Conservation (phyloP, 1,140 invertebrate genomes). For the Platyura marginata region DNA sequence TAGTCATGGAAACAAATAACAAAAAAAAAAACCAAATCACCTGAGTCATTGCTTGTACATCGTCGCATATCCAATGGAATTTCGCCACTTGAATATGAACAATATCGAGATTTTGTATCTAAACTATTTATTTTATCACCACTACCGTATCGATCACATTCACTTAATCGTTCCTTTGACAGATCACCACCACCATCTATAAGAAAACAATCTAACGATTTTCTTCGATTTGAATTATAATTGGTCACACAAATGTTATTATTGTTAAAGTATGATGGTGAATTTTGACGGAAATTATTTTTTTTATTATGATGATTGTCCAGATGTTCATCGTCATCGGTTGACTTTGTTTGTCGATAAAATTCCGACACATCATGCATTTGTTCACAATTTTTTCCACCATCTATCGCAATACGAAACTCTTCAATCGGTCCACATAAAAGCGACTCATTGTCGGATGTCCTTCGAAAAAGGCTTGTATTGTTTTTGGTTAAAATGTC, state of each 20-base stretch:
- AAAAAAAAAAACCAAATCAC: too few species aligned
- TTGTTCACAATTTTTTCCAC: too few species aligned
- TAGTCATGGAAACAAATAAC: too few species aligned
- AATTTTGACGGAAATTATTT: too few species aligned
- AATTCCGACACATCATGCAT: not conserved
- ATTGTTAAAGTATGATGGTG: not conserved
- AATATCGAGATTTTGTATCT: not conserved
- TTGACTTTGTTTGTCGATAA: not conserved
- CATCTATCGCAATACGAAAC: too few species aligned
- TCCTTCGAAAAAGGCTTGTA: constrained; percentile 5
- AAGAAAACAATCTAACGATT: constrained; percentile 4
- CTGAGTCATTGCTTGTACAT: constrained; percentile 22
- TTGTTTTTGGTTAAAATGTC: constrained; percentile 44
- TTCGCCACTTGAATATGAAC: not conserved
- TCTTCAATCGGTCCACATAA: too few species aligned
- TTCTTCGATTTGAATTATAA: constrained; percentile 8
- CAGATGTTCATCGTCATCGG: too few species aligned
- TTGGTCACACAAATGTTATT: constrained; percentile 10
- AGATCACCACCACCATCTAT: not conserved
- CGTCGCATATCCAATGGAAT: constrained; percentile 21
- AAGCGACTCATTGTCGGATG: not conserved
- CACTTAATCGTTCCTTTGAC: too few species aligned
- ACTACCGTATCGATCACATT: not conserved
- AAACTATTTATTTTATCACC: not conserved
- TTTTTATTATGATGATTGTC: too few species aligned